These are phyloP conservation scores for Epinephelus malabaricus DNA, from an alignment of 2,797 vertebrate genomes.

Conservation along the genomic window DNA sequence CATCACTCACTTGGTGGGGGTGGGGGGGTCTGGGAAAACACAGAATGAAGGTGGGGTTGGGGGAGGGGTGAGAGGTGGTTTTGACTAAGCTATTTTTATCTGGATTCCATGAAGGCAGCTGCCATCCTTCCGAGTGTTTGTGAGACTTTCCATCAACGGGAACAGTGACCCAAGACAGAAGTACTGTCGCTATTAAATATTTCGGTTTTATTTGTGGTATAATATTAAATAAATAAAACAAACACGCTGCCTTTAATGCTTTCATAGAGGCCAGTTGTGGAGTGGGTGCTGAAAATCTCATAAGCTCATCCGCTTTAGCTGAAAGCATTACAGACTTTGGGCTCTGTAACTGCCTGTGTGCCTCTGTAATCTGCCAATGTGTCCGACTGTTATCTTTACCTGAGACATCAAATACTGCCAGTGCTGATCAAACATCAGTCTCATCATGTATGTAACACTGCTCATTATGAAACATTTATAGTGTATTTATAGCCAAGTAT, in stretches of 20 bases:
- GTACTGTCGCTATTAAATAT: not conserved
- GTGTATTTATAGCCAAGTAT: not conserved
- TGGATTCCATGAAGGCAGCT: conserved; percentile 79
- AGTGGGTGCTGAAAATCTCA: conserved; percentile 66
- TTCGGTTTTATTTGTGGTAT: not conserved
- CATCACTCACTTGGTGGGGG: conserved; percentile 33
- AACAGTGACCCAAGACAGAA: not conserved
- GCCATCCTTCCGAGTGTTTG: conserved; percentile 58
- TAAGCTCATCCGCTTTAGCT: conserved; percentile 71
- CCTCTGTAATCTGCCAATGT: conserved; percentile 48
- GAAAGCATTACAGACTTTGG: conserved; percentile 65
- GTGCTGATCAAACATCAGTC: not conserved
- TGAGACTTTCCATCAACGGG: conserved; percentile 47
- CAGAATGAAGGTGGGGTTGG: conserved; percentile 35
- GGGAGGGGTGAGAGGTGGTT: conserved; percentile 39
- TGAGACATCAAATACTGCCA: conserved; percentile 25
- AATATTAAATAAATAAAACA: not conserved
- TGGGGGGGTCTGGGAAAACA: not conserved
- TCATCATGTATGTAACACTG: not conserved
- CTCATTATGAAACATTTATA: fast-evolving
- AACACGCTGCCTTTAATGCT: conserved; percentile 23
- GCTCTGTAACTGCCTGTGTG: conserved; percentile 37
- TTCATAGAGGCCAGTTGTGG: conserved; percentile 53
- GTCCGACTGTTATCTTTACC: conserved; percentile 46
- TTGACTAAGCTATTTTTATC: conserved; percentile 79